Percentiles rank a stretch among this genome's conserved stretches.
These are phyloP conservation scores for Drymonia ruficornis DNA, from an alignment of 2,888 invertebrate genomes.

Conservation along the genomic window DNA sequence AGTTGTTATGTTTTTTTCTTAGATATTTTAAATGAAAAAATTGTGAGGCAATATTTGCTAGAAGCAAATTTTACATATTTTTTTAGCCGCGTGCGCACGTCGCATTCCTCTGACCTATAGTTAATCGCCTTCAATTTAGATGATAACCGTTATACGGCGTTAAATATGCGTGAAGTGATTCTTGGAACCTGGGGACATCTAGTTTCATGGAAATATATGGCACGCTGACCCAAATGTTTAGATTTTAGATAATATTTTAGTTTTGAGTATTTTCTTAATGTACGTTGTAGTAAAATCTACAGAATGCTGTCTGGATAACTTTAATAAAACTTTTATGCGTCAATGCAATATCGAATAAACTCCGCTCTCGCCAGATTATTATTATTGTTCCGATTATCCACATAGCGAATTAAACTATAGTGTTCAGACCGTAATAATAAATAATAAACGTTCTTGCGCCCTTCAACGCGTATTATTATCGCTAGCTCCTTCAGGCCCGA, in stretches of 20 bases:
- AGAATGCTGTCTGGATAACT: background rate
- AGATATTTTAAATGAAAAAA: constrained; percentile 8
- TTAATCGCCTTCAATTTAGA: constrained; percentile 10
- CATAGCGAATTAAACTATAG: constrained; percentile 25
- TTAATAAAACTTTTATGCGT: background rate
- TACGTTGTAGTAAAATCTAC: no score
- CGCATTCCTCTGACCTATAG: constrained; percentile 9
- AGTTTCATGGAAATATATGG: background rate
- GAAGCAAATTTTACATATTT: constrained; percentile 3
- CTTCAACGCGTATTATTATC: constrained; percentile 46
- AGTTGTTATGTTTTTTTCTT: no score
- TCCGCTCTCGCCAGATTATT: constrained; percentile 33
- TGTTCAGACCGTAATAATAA: constrained; percentile 39
- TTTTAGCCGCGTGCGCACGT: constrained; percentile 9
- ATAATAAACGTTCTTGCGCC: constrained; percentile 41
- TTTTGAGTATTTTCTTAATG: no score
- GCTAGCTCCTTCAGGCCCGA: constrained; percentile 41
- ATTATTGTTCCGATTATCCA: constrained; percentile 39
- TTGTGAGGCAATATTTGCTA: constrained; percentile 11
- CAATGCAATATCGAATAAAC: constrained; percentile 21
- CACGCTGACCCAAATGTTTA: background rate
- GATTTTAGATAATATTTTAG: background rate
- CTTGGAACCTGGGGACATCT: constrained; percentile 1
- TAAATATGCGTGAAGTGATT: constrained; percentile 13
- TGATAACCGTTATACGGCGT: constrained; percentile 11